A percentile compares a stretch with the other conserved stretches of the same genome.
Evolutionary conservation across 2,888 invertebrate genomes (phyloP).

Genomic region (Myopa testacea): DNA sequence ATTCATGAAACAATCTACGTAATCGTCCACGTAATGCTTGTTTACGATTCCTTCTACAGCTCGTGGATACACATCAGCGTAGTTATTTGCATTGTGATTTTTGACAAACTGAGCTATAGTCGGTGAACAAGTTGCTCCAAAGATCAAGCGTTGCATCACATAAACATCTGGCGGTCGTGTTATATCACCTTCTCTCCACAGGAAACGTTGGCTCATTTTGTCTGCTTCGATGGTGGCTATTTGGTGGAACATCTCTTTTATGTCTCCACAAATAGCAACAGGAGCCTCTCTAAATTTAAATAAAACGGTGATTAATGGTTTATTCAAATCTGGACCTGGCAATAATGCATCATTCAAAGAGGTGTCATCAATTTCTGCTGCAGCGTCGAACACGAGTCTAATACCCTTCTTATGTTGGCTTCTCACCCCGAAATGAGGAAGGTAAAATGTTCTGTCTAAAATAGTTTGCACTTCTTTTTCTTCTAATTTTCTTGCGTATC

Average conservation of each 20-base stretch:
- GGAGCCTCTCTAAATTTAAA: conserved; percentile 36
- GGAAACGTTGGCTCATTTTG: conserved; percentile 33
- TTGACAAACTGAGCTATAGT: conserved; percentile 49
- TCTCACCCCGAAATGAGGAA: conserved; percentile 40
- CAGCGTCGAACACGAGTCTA: neutral
- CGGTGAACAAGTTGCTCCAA: conserved; percentile 45
- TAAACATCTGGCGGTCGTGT: conserved; percentile 26
- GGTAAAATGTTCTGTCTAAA: conserved; percentile 26
- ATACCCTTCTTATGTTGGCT: conserved; percentile 34
- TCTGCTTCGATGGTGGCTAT: too few relatives aligned
- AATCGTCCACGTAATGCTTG: conserved; percentile 4
- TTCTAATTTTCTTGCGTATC: conserved; percentile 38
- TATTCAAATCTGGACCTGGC: conserved; percentile 33
- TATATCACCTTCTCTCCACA: conserved; percentile 34
- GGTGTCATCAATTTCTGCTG: neutral
- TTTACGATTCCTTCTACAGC: neutral
- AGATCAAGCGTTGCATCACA: conserved; percentile 42
- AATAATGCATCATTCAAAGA: conserved; percentile 3
- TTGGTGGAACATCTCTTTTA: too few relatives aligned
- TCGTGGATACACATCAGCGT: neutral
- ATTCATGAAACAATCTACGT: neutral
- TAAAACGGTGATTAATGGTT: too few relatives aligned
- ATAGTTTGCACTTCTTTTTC: neutral
- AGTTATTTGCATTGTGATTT: conserved; percentile 46
- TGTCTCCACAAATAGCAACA: conserved; percentile 26